Evolutionary conservation across 2,888 invertebrate species (phyloP), one percentile per base, ranked within the genome.

Genomic region (Didymodactylos carnosus): DNA sequence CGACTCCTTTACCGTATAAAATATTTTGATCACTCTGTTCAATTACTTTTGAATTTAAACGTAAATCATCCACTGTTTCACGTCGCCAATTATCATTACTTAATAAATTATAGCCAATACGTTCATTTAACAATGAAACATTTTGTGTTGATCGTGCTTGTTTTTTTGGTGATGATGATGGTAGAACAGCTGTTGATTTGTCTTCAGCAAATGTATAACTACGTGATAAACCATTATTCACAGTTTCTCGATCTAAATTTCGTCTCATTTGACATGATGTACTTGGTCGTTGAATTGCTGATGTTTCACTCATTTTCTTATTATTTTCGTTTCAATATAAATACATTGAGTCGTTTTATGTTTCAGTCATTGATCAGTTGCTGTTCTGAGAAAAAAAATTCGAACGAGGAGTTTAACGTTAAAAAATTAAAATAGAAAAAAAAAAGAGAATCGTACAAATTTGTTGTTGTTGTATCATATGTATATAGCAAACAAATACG

Each of bases 1-100:
- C 83, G 4, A 62, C 35, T 35, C 62, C 62, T 62, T 35, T 35
- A 8, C 62, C 62, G n/a, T n/a, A 62, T 10, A 62, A 35, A 62
- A 62, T 62, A 62, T 62, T 62, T 62, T 25, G 62, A 62, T 62
- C 62, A 62, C 62, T 62, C n/a, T 62, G 62, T 35, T 62, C 62
- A 11, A 62, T 62, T n/a, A 35, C 19, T 62, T 62, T 62, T 8
- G 29, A 3, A 35, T 62, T 62, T 11, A 62, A 5, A n/a, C 62
- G 62, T 35, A 62, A 19, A 35, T 62, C 62, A 19, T 2, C 35
- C 62, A 62, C n/a, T 19, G 62, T 62, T 35, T 62, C 62, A n/a
- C 35, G 27, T 62, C 62, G 62, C 62, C 62, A 62, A 35, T 62
- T 62, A 62, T 62, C 62, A 62, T 62, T 62, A 35, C 62, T 62